Base-by-base conservation (phyloP, 2,113 vertebrate species). In the Falcunculus frontatus region DNA sequence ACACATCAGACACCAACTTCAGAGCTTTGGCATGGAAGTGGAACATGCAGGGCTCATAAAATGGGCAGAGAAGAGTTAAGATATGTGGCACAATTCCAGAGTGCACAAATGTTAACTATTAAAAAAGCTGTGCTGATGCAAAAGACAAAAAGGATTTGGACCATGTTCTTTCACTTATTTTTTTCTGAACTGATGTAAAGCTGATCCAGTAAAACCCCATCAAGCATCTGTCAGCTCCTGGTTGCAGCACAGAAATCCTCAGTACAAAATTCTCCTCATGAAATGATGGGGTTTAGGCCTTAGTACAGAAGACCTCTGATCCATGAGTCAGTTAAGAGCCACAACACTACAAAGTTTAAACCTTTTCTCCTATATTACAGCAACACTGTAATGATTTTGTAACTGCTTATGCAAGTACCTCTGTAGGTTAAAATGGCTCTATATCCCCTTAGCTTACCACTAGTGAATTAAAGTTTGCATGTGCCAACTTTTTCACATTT, bases 81-180 rank as follows among this genome's bases (percentile, higher is more conserved):
- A 95, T 62, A 27, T 3, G 2, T 95, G 96, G 90, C 83, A 65
- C 1, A 5, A 29, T 79, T 92, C 90, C 95, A 89, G 44, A 14
- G 23, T 26, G 41, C 42, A 32, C 81, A 73, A 93, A 62, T 92
- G 93, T 92, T 94, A 95, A 85, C 60, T 73, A 84, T 96, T 94
- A 93, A 64, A 84, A 82, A 64, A 74, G 42, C 42, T 86, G 44
- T 63, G 50, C 78, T 93, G 59, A 70, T 83, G 89, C 53, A 91
- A 74, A 76, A 80, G 18, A 30, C 75, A 76, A 74, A 75, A 37
- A 49, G 8, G 23, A 62, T 62, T 86, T 94, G 73, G 76, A 84
- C 32, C 44, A 18, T 46, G 56, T 75, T 95, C 60, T 96, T 96
- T 90, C 79, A 30, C 52, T 86, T 84, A 2, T 46, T 89, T 74